A percentile compares a stretch with the other conserved stretches of the same genome.
Conservation (phyloP, 1,140 invertebrate genomes). For the Microplitis mediator region DNA sequence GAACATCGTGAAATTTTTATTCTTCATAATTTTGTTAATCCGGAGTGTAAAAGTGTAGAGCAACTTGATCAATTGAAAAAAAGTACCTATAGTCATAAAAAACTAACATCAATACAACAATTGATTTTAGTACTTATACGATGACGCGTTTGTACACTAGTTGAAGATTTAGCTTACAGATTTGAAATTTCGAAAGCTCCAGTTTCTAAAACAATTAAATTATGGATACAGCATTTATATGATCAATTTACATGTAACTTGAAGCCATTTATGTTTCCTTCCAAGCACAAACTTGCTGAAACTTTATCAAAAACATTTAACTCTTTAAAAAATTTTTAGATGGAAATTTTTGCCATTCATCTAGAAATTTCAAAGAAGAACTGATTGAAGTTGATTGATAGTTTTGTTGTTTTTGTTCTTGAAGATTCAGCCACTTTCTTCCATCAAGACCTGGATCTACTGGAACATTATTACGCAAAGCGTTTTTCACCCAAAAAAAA, state of each 20-base stretch:
- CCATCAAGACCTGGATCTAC: too few relatives aligned
- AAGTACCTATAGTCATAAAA: constrained; percentile 5
- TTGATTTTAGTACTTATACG: constrained; percentile 28
- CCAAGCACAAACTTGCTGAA: constrained; percentile 19
- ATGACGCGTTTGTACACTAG: constrained; percentile 10
- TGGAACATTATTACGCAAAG: too few relatives aligned
- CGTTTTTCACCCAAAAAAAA: too few relatives aligned
- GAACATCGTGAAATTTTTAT: constrained; percentile 3
- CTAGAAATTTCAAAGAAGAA: too few relatives aligned
- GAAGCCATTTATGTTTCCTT: constrained; percentile 29
- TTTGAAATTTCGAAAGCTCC: constrained; percentile 18
- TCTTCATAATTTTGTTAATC: constrained; percentile 13
- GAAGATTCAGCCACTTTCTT: too few relatives aligned
- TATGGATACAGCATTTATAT: constrained; percentile 28
- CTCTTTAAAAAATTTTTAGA: constrained; percentile 2
- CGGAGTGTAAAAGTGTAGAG: constrained; percentile 9
- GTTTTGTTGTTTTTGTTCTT: too few relatives aligned
- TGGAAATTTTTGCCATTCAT: background rate
- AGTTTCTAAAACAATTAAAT: constrained; percentile 23
- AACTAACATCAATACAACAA: constrained; percentile 24
- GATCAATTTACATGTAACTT: constrained; percentile 26
- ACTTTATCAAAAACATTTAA: constrained; percentile 24
- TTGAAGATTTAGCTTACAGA: constrained; percentile 25
- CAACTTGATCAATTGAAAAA: background rate
- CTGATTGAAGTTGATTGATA: too few relatives aligned